These are phyloP conservation scores for Rachycentron canadum DNA, from an alignment of 2,797 vertebrate species.

Conservation along the genomic window DNA sequence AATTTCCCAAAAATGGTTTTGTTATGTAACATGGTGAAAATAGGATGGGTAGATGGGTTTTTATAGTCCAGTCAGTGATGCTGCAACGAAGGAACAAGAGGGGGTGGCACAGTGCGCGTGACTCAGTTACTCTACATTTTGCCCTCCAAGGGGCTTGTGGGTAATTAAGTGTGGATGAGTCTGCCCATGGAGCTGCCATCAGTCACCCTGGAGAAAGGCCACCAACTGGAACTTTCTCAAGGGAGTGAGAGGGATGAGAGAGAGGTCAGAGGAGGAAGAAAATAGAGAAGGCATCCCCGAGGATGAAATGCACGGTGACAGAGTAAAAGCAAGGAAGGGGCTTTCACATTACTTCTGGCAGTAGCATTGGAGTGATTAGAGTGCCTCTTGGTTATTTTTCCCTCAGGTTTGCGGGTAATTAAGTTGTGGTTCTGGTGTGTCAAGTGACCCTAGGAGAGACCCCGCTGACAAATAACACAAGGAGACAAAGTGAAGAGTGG, in stretches of 20 bases:
- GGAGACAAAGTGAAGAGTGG: constrained; percentile 35
- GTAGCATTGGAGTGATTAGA: constrained; percentile 56
- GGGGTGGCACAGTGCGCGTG: constrained; percentile 35
- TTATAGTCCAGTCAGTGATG: constrained; percentile 37
- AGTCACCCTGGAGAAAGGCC: constrained; percentile 75
- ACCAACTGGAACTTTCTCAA: constrained; percentile 69
- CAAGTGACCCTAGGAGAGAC: constrained; percentile 53
- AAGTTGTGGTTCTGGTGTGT: constrained; percentile 54
- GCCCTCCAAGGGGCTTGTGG: constrained; percentile 72
- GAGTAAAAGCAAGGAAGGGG: constrained; percentile 45
- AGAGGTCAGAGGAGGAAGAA: constrained; percentile 59
- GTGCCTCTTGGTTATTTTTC: constrained; percentile 52
- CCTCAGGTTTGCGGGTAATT: constrained; percentile 65
- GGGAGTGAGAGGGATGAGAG: constrained; percentile 48
- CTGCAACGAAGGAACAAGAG: constrained; percentile 38
- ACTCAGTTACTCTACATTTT: constrained; percentile 54
- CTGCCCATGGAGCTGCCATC: constrained; percentile 69
- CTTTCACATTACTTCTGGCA: constrained; percentile 58
- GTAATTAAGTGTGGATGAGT: constrained; percentile 79
- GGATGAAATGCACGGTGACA: constrained; percentile 66
- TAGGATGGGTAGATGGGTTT: constrained; percentile 10
- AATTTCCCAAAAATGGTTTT: constrained; percentile 22
- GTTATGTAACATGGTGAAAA: constrained; percentile 45
- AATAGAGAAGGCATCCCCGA: constrained; percentile 41
- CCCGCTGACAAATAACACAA: constrained; percentile 43